phyloP scores from a whole-genome alignment of 2,888 invertebrate genomes.

The Strigamia maritima region DNA sequence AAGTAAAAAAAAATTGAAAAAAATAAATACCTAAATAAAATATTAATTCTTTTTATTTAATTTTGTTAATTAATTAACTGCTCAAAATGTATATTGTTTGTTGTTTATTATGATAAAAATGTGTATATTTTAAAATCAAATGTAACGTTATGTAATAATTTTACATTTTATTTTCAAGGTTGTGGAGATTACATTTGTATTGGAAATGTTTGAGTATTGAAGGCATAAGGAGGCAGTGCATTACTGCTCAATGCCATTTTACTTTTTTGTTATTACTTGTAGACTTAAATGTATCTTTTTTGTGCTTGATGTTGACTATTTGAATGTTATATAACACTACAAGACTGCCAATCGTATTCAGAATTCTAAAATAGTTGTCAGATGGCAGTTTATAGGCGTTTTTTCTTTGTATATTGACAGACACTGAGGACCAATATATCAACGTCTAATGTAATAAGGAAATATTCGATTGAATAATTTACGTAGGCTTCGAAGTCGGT shows the following conservation, averaged over 20 bases:
- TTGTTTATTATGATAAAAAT: not conserved
- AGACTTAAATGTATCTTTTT: slow-evolving; percentile 19
- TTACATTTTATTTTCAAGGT: not conserved
- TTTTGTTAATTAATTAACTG: not conserved
- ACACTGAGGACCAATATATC: slow-evolving; percentile 19
- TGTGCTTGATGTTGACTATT: slow-evolving; percentile 23
- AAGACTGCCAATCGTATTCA: slow-evolving; percentile 21
- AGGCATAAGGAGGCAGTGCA: slow-evolving; percentile 17
- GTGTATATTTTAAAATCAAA: not conserved
- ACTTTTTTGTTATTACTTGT: slow-evolving; percentile 17
- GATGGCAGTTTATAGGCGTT: slow-evolving; percentile 16
- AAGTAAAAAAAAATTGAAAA: not conserved
- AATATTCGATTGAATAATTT: not conserved
- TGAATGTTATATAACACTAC: slow-evolving; percentile 23
- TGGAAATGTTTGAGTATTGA: not conserved
- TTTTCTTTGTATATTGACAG: slow-evolving; percentile 22
- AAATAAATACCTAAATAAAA: not conserved
- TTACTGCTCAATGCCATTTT: slow-evolving; percentile 19
- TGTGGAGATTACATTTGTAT: not conserved
- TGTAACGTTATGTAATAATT: not conserved
- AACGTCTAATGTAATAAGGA: not conserved
- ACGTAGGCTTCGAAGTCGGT: not conserved
- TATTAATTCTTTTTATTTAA: not conserved
- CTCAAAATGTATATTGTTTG: slow-evolving; percentile 6
- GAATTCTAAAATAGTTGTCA: slow-evolving; percentile 15